phyloP scores from a whole-genome alignment of 1,140 invertebrate genomes.

The Lepidurus apus region DNA sequence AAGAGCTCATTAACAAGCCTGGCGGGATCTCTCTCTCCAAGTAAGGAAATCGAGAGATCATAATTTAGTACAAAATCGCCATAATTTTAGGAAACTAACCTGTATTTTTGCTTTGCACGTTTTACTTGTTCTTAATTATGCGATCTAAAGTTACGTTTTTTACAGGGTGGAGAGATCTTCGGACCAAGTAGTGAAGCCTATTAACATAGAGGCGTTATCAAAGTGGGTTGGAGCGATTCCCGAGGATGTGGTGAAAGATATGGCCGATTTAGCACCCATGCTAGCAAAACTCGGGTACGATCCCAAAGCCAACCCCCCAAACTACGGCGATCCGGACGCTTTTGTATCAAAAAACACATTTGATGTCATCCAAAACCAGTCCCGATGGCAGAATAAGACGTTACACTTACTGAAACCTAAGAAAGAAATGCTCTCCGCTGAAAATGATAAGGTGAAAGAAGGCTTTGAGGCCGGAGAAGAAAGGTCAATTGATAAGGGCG shows the following conservation, averaged over 20 bases:
- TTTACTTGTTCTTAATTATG: not conserved
- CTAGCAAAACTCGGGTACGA: slow-evolving; percentile 83
- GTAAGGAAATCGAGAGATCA: slow-evolving; percentile 51
- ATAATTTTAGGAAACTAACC: not conserved
- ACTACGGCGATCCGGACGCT: slow-evolving; percentile 81
- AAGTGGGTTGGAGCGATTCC: slow-evolving; percentile 96
- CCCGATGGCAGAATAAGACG: slow-evolving; percentile 33
- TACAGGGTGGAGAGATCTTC: slow-evolving; percentile 91
- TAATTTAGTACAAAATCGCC: not conserved
- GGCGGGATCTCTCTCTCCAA: slow-evolving; percentile 87
- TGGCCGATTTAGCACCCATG: slow-evolving; percentile 90
- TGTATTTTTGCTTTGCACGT: slow-evolving; percentile 18
- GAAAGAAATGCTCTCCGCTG: slow-evolving; percentile 28
- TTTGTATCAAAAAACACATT: slow-evolving; percentile 75
- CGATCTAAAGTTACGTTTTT: slow-evolving; percentile 41
- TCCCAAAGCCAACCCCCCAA: slow-evolving; percentile 86
- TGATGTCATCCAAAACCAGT: slow-evolving; percentile 46
- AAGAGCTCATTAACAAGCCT: slow-evolving; percentile 92
- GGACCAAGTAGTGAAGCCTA: slow-evolving; percentile 97
- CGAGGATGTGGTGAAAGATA: slow-evolving; percentile 79
- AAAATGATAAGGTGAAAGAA: slow-evolving; percentile 20
- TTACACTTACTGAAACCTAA: slow-evolving; percentile 32
- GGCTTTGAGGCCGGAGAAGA: not conserved
- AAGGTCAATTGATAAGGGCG: not conserved
- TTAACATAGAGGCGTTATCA: slow-evolving; percentile 90